Conservation (phyloP, 2,797 vertebrate genomes). For the Geotrypetes seraphini region DNA sequence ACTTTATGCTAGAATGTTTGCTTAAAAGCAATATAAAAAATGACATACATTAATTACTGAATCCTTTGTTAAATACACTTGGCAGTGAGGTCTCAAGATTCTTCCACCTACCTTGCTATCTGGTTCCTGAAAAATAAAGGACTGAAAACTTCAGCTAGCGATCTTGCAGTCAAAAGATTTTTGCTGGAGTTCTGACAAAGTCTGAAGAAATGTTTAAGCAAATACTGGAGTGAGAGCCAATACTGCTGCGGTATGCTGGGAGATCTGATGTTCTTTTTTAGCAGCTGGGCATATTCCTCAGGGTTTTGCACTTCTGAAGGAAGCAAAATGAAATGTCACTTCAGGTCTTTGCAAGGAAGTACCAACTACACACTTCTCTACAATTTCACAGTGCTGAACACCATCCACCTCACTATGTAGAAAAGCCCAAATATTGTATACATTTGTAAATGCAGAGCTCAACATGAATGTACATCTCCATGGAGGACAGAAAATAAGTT, state of each 20-base stretch:
- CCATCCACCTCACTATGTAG: too few relatives aligned
- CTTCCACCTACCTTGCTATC: constrained; percentile 61
- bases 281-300: constrained; percentile 77
- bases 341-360: too few relatives aligned
- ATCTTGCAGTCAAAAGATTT: constrained; percentile 74
- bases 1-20: neutral
- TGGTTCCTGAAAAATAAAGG: constrained; percentile 80
- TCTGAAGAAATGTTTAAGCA: constrained; percentile 82
- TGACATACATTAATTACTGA: too few relatives aligned
- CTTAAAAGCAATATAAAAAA: neutral
- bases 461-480: too few relatives aligned
- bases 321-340: constrained; percentile 10
- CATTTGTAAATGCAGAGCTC: too few relatives aligned
- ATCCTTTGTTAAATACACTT: too few relatives aligned
- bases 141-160: constrained; percentile 86
- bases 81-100: neutral
- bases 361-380: too few relatives aligned
- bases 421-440: too few relatives aligned
- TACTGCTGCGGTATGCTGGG: constrained; percentile 80
- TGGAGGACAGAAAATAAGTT: neutral
- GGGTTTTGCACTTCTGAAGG: constrained; percentile 71
- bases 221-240: constrained; percentile 87
- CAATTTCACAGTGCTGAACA: too few relatives aligned
- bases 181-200: constrained; percentile 77
- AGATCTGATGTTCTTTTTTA: constrained; percentile 71